phyloP scores from a whole-genome alignment of 2,113 vertebrate species.

The Cichladusa arquata region DNA sequence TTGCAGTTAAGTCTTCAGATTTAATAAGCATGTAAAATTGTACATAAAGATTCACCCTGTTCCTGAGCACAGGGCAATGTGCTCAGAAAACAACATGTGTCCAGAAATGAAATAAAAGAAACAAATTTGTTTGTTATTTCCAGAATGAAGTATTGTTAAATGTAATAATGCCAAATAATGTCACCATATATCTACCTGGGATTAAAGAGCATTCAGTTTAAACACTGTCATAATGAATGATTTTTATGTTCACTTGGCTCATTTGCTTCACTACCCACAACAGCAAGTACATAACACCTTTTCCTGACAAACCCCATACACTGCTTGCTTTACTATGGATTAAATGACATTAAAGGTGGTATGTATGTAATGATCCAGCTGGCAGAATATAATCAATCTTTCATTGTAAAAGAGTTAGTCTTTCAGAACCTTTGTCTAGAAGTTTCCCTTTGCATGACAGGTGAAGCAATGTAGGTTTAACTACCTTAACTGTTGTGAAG shows the following conservation, averaged over 20 bases:
- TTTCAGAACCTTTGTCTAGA: neutral
- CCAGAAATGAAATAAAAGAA: neutral
- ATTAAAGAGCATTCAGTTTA: neutral
- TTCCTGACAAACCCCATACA: neutral
- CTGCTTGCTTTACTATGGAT: neutral
- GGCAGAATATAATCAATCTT: neutral
- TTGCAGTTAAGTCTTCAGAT: neutral
- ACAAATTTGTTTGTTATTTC: neutral
- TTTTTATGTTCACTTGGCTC: neutral
- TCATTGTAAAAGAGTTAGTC: neutral
- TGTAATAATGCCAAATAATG: neutral
- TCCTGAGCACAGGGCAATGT: neutral
- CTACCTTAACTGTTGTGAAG: constrained; percentile 69
- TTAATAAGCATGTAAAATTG: neutral
- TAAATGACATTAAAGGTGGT: neutral
- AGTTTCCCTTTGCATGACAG: neutral
- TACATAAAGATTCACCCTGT: neutral
- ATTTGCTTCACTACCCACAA: neutral
- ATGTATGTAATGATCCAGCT: neutral
- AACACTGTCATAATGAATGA: neutral
- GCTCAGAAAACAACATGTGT: neutral
- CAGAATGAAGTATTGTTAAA: neutral
- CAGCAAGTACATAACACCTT: neutral
- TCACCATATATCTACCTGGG: neutral
- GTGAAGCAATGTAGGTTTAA: neutral